Evolutionary conservation across 2,888 invertebrate genomes (phyloP), one percentile per base, ranked within the genome.

Genomic region (Ectropis crepuscularia): DNA sequence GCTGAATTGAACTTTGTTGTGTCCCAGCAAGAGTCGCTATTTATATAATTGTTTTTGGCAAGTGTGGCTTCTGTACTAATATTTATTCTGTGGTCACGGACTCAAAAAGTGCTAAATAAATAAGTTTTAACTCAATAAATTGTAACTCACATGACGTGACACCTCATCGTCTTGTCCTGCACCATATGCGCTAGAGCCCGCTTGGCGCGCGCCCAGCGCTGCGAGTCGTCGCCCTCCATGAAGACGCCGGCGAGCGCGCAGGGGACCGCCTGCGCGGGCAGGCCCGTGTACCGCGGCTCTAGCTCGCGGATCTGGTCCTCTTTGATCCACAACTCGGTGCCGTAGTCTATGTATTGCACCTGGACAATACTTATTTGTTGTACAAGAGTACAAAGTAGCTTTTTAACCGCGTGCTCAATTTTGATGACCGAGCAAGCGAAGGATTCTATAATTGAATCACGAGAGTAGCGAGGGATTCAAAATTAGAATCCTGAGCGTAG

Each of bases 281-380:
- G 79, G 41, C 71, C 58, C 78, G 89, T 83, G 74, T 93, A 94
- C 5, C 93, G 92, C 6, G 88, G 82, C 64, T 94, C 94, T 41
- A 95, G 89, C 9, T 83, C 81, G 70, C 94, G 94, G 6, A 95
- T 88, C 67, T 93, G 88, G 63, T 81, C 82, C 50, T 88, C 87
- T 50, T 89, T 85, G 43, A 95, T 93, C 69, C 88, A 90, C 2
- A 94, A 86, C 7, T 85, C 85, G 73, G 95, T 95, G 70, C 96
- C 96, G 85, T 95, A 96, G 90, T 96, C 96, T 8, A 96, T 87
- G 80, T 94, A 96, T 67, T 92, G 88, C n/a, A 96, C 94, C 93
- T 93, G 75, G 0, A 37, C 9, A n/a, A n/a, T n/a, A n/a, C n/a
- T n/a, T n/a, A n/a, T n/a, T n/a, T n/a, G n/a, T n/a, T n/a, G n/a